phyloP scores from a whole-genome alignment of 1,140 invertebrate species.

The Solen grandis region DNA sequence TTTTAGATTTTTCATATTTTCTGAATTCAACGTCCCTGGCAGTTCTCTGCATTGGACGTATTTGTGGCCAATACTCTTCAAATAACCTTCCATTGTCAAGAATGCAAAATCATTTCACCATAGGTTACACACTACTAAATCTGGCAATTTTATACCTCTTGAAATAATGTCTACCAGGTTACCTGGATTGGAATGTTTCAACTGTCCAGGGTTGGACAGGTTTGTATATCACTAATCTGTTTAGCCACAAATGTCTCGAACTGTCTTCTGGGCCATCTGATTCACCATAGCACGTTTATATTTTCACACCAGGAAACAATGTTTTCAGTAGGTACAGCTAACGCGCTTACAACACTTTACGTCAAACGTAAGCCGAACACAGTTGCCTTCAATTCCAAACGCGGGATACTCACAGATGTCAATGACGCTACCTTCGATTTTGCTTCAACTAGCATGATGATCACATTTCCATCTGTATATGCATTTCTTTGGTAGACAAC shows the following conservation, averaged over 20 bases:
- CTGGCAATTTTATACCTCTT: background rate
- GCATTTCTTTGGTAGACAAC: constrained; percentile 5
- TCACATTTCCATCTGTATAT: background rate
- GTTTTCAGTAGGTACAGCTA: background rate
- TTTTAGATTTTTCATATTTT: too few relatives aligned
- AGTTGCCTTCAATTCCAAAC: constrained; percentile 9
- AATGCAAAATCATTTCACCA: constrained; percentile 28
- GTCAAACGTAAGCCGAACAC: background rate
- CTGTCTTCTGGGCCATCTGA: background rate
- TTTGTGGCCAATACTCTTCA: too few relatives aligned
- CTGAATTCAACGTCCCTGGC: too few relatives aligned
- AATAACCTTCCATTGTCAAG: background rate
- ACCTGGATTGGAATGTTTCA: constrained; percentile 5
- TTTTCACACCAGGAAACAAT: constrained; percentile 35
- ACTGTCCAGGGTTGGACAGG: background rate
- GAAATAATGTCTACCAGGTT: constrained; percentile 6
- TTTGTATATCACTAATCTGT: constrained; percentile 26
- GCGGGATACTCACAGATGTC: constrained; percentile 18
- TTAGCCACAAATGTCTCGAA: constrained; percentile 37
- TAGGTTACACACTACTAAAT: background rate
- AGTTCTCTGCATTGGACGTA: too few relatives aligned
- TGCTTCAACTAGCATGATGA: constrained; percentile 5
- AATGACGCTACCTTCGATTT: constrained; percentile 18
- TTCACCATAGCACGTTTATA: constrained; percentile 31
- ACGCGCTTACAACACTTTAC: background rate